phyloP scores from a whole-genome alignment of 2,888 invertebrate species.

The Stenoptilia bipunctidactyla region DNA sequence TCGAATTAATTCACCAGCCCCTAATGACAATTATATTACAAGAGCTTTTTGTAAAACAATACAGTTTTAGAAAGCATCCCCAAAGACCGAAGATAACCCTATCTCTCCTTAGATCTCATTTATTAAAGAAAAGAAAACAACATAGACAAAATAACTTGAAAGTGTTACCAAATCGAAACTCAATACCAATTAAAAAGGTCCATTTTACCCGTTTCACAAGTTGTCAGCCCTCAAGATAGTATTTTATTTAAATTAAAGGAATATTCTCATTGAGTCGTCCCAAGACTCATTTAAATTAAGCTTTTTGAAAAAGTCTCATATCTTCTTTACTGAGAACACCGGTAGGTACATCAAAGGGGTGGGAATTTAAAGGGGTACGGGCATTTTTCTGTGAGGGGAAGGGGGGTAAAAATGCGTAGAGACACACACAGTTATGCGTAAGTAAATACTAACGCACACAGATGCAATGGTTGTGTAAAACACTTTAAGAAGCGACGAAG shows the following conservation, averaged over 20 bases:
- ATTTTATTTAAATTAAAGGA: slow-evolving; percentile 56
- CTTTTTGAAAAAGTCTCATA: slow-evolving; percentile 70
- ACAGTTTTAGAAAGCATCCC: no score
- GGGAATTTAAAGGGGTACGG: slow-evolving; percentile 50
- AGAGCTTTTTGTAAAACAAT: no score
- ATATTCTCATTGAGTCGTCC: slow-evolving; percentile 63
- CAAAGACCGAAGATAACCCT: slow-evolving; percentile 16
- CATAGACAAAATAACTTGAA: slow-evolving; percentile 26
- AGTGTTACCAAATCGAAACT: slow-evolving; percentile 55
- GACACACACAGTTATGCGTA: slow-evolving; percentile 64
- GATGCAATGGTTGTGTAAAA: slow-evolving; percentile 54
- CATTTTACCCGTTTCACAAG: slow-evolving; percentile 29
- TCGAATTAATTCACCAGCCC: no score
- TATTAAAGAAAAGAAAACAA: slow-evolving; percentile 24
- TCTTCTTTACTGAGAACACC: slow-evolving; percentile 63
- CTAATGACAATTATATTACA: no score
- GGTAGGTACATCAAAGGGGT: slow-evolving; percentile 56
- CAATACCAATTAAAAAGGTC: slow-evolving; percentile 64
- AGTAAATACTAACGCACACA: slow-evolving; percentile 64
- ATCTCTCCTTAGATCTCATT: slow-evolving; percentile 24
- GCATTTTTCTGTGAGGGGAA: slow-evolving; percentile 46
- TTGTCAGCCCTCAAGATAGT: slow-evolving; percentile 48
- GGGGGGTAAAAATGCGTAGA: slow-evolving; percentile 64
- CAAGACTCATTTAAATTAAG: slow-evolving; percentile 68
- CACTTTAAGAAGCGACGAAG: slow-evolving; percentile 71